Conservation (phyloP, 2,113 vertebrate species). For the Siniperca knerii region DNA sequence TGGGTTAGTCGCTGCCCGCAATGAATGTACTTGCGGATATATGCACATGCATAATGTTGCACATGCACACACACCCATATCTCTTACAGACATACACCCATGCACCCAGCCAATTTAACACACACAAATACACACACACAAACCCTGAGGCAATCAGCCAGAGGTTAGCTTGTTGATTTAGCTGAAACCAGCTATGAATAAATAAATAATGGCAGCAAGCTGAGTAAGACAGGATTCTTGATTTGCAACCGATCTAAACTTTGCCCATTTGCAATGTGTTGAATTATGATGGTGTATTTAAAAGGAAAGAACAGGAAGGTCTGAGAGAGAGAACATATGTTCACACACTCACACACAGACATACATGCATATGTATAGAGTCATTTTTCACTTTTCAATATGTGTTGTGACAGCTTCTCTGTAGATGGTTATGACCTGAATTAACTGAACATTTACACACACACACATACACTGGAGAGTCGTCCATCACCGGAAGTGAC, state of each 20-base stretch:
- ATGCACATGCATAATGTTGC: constrained; percentile 1
- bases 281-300: constrained; percentile 5
- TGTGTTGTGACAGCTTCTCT: constrained; percentile 38
- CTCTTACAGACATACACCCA: not conserved
- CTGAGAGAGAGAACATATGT: not conserved
- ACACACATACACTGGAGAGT: constrained; percentile 14
- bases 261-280: not conserved
- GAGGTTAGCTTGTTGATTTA: constrained; percentile 44
- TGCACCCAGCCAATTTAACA: not conserved
- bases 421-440: constrained; percentile 30
- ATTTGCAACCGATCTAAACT: constrained; percentile 17
- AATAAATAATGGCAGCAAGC: constrained; percentile 28
- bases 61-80: not conserved
- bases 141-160: constrained; percentile 17
- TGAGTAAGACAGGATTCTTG: constrained; percentile 4
- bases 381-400: constrained; percentile 34
- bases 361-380: constrained; percentile 4
- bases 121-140: not conserved
- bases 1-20: not conserved
- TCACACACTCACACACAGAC: not conserved
- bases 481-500: constrained; percentile 40
- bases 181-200: constrained; percentile 21
- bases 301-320: not conserved
- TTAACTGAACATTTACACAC: constrained; percentile 37
- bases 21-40: not conserved